Evolutionary conservation across 2,888 invertebrate species (phyloP).

Genomic region (Agrenia bidenticulata): DNA sequence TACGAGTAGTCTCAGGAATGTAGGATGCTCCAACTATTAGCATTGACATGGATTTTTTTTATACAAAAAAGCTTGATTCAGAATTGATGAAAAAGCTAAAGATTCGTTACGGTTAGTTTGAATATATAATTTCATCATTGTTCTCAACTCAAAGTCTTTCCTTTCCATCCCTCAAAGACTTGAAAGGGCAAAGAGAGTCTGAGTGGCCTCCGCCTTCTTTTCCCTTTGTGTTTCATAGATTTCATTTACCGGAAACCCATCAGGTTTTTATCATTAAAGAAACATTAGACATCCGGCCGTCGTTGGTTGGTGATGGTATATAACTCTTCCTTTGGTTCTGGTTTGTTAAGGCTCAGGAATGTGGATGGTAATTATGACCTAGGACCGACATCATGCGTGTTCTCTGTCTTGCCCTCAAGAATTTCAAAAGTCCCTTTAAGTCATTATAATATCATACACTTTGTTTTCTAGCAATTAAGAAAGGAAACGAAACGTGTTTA

Average conservation of each 20-base stretch:
- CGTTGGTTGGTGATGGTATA: too few relatives aligned
- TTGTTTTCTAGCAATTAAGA: too few relatives aligned
- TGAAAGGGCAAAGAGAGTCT: background rate
- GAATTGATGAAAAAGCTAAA: background rate
- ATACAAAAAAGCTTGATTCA: too few relatives aligned
- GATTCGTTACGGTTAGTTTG: slow-evolving; percentile 17
- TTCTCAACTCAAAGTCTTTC: background rate
- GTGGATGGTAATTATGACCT: slow-evolving; percentile 2
- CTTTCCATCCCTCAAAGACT: background rate
- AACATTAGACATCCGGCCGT: slow-evolving; percentile 39
- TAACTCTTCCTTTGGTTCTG: slow-evolving; percentile 26
- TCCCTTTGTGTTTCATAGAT: slow-evolving; percentile 41
- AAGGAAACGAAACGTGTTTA: too few relatives aligned
- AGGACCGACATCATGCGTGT: too few relatives aligned
- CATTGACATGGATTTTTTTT: too few relatives aligned
- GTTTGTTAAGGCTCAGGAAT: slow-evolving; percentile 40
- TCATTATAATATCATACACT: too few relatives aligned
- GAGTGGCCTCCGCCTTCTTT: slow-evolving; percentile 30
- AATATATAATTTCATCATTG: background rate
- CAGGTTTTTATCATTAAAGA: slow-evolving; percentile 39
- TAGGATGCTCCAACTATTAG: too few relatives aligned
- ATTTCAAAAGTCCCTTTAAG: too few relatives aligned
- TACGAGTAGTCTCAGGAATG: too few relatives aligned
- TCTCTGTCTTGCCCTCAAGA: too few relatives aligned
- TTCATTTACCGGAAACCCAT: slow-evolving; percentile 42